Evolutionary conservation across 1,140 invertebrate genomes (phyloP).

Genomic region (Leptestheria dahalacensis): DNA sequence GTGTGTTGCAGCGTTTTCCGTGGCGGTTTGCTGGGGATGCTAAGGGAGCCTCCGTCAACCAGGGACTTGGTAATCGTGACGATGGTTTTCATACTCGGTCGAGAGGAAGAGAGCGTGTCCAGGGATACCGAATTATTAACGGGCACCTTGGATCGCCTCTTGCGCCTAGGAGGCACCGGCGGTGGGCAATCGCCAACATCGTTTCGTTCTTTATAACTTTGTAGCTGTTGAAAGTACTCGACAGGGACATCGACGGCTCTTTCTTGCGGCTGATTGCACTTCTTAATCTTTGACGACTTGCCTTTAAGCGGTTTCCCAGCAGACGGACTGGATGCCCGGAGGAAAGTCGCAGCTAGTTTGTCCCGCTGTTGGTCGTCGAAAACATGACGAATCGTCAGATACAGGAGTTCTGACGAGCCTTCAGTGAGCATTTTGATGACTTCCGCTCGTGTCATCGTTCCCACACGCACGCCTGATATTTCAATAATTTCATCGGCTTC

Average conservation of each 20-base stretch:
- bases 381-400: constrained; percentile 12
- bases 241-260: constrained; percentile 11
- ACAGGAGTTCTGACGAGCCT: neutral
- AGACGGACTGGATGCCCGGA: neutral
- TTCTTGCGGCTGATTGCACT: neutral
- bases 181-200: neutral
- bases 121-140: too few species aligned
- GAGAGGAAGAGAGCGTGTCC: too few species aligned
- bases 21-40: too few species aligned
- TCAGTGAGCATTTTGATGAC: constrained; percentile 9
- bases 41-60: too few species aligned
- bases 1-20: too few species aligned
- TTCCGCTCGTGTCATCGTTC: constrained; percentile 61
- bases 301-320: neutral
- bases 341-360: neutral
- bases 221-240: neutral
- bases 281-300: neutral
- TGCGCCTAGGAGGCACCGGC: constrained; percentile 2
- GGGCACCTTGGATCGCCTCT: neutral
- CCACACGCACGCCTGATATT: constrained; percentile 59
- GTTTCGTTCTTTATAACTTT: neutral
- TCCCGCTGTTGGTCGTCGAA: neutral
- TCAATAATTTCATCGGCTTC: constrained; percentile 77
- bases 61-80: too few species aligned
- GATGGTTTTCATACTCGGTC: too few species aligned